Evolutionary conservation across 2,113 vertebrate genomes (phyloP).

Genomic region (Grantiella picta): DNA sequence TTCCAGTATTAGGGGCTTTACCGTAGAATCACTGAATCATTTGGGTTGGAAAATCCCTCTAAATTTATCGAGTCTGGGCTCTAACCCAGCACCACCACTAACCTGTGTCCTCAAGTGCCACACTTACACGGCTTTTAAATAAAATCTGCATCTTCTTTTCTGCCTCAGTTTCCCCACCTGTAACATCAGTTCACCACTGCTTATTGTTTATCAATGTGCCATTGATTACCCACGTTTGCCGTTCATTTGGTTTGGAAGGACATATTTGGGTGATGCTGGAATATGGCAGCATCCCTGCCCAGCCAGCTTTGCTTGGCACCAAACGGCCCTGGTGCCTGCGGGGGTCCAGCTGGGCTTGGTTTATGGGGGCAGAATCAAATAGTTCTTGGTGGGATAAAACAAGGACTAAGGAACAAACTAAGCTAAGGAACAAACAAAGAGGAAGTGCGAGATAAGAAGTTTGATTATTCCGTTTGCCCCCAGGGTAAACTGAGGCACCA

Average conservation of each 20-base stretch:
- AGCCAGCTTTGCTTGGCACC: background rate
- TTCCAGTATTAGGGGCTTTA: accelerated
- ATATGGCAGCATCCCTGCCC: background rate
- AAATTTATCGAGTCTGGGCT: accelerated
- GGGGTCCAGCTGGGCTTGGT: accelerated
- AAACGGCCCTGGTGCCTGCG: accelerated
- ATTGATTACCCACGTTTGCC: accelerated
- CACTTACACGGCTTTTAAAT: accelerated
- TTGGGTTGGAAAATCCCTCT: background rate
- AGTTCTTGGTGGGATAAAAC: background rate
- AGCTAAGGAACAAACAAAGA: background rate
- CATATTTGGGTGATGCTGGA: accelerated
- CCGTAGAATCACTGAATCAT: accelerated
- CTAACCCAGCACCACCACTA: background rate
- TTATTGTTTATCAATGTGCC: accelerated
- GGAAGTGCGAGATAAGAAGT: background rate
- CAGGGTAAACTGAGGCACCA: background rate
- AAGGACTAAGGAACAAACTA: background rate
- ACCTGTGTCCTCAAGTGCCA: background rate
- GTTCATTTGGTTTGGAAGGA: accelerated
- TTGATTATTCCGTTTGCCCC: accelerated
- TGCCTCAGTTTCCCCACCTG: background rate
- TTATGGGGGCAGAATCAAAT: accelerated
- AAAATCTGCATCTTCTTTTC: background rate
- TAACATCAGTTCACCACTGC: accelerated